Evolutionary conservation across 2,113 vertebrate species (phyloP), one percentile per base, ranked within the genome.

Genomic region (Gobius niger): DNA sequence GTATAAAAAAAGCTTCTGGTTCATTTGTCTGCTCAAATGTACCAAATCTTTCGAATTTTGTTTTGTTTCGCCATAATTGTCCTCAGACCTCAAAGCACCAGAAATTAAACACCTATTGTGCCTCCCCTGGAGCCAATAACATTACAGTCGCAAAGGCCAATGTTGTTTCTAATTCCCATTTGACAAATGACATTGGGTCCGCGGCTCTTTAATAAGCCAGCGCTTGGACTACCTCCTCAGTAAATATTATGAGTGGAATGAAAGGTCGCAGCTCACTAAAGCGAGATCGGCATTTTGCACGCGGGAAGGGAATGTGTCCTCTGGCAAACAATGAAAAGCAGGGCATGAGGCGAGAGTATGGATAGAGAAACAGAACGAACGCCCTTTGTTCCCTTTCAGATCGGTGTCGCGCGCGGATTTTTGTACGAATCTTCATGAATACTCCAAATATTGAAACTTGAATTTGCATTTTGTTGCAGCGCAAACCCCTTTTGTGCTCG

Each of bases 161-260:
- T 56, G 66, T 56, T 65, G 47, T 67, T 68, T 68, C 24, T 80
- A 70, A 82, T 65, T 67, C 69, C 62, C 71, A 75, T 64, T 54
- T 61, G 57, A 69, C 62, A 70, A 75, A 75, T 50, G 68, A 15
- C 69, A 53, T 3, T 49, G 51, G 74, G 66, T 86, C 73, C 81
- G 47, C 67, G 47, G n/a, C 64, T 75, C 47, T 66, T 52, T 75
- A 76, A 82, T 73, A 69, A 78, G 69, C 50, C 47, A 54, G 61
- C 57, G 34, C 9, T 64, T 40, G 6, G 53, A 63, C 53, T 63
- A 47, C 16, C 47, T 47, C 78, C 73, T 60, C 63, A n/a, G 63
- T 70, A 82, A 83, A 76, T 68, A 77, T 70, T 68, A 71, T 71
- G 74, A 76, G 77, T 68, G 66, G 70, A 79, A 42, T 34, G 7